Evolutionary conservation across 2,113 vertebrate species (phyloP), one percentile per base, ranked within the genome.

Genomic region (Nothoprocta pentlandii): DNA sequence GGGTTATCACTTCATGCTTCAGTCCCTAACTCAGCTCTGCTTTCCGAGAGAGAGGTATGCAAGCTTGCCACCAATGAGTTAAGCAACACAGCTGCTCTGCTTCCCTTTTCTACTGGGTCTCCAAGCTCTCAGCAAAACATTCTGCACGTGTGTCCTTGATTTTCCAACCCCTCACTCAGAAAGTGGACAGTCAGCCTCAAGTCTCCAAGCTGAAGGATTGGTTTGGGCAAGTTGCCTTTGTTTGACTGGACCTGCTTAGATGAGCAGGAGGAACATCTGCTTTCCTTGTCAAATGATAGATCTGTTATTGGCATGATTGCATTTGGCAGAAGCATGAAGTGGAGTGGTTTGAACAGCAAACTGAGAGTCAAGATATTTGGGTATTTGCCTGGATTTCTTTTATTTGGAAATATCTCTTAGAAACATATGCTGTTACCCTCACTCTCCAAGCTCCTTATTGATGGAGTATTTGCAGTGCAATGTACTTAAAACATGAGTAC

Each of bases 161-260:
- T 63, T 87, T 14, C 87, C 90, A 93, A 25, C 26, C 30, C 80
- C 74, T 92, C 62, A 34, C 80, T 59, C 66, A 62, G n/a, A 69
- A 75, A 34, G 5, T n/a, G 81, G 81, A 73, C 70, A 92, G 69
- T 82, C 41, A 25, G 75, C 5, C 8, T 32, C 10, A 94, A 44
- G 70, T 28, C 86, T 89, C 44, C 28, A 30, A 84, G 70, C 86
- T 89, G 84, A 64, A 26, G 89, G 47, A 11, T 28, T 36, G 80
- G 17, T 74, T 91, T 91, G 78, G 95, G 87, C 87, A 87, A 79
- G 44, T 49, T 62, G 78, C 32, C 59, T 91, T 87, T 95, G 75
- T 94, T 91, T 87, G 73, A 42, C 36, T 36, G 44, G 14, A 11
- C 22, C 32, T 56, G 76, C 80, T 71, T 91, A 79, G 82, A 90